Conservation (phyloP, 2,797 vertebrate species). For the Sebastiscus albofasciatus region DNA sequence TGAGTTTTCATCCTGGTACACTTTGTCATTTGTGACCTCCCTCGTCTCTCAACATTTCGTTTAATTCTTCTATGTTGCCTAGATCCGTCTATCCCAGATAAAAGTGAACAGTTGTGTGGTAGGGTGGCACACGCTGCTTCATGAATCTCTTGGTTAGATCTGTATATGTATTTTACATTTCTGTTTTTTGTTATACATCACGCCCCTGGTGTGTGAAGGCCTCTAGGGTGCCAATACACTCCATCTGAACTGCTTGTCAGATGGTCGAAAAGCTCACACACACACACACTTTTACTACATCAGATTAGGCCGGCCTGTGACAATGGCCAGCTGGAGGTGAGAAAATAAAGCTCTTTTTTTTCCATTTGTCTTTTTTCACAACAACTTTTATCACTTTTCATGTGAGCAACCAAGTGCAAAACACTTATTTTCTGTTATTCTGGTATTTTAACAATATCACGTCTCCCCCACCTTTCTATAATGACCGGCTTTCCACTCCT, state of each 20-base stretch:
- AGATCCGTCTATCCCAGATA: slow-evolving; percentile 71
- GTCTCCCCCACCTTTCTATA: too few relatives aligned
- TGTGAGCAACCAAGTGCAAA: not conserved
- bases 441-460: not conserved
- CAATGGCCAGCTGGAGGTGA: not conserved
- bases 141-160: slow-evolving; percentile 6
- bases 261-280: too few relatives aligned
- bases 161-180: too few relatives aligned
- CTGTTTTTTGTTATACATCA: too few relatives aligned
- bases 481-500: too few relatives aligned
- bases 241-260: too few relatives aligned
- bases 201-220: too few relatives aligned
- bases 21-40: slow-evolving; percentile 72
- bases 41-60: slow-evolving; percentile 52
- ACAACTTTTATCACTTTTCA: too few relatives aligned
- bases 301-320: not conserved
- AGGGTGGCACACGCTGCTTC: slow-evolving; percentile 66
- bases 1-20: slow-evolving; percentile 56
- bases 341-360: not conserved
- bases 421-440: not conserved
- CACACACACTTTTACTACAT: not conserved
- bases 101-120: slow-evolving; percentile 66
- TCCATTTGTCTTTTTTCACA: fast-evolving
- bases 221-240: too few relatives aligned
- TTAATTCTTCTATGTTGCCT: slow-evolving; percentile 40